These are phyloP conservation scores for Eupristina koningsbergeri DNA, from an alignment of 1,140 invertebrate species.

Conservation along the genomic window DNA sequence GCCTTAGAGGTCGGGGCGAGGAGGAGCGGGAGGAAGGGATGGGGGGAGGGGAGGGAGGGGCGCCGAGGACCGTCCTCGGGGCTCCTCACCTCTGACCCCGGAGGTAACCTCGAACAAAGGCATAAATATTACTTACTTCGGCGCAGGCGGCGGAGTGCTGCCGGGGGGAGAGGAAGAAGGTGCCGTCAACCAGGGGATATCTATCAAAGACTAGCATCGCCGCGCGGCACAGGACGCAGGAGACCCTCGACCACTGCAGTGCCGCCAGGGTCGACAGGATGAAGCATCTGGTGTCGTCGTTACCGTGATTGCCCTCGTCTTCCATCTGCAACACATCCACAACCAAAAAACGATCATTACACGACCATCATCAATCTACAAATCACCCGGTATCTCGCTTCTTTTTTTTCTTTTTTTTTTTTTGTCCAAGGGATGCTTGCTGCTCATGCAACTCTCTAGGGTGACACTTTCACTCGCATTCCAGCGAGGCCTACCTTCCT, in stretches of 20 bases:
- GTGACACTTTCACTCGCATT: too few relatives aligned
- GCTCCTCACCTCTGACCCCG: neutral
- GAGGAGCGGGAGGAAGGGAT: too few relatives aligned
- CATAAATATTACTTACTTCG: slow-evolving; percentile 77
- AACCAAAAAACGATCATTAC: slow-evolving; percentile 58
- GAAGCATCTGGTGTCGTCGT: slow-evolving; percentile 95
- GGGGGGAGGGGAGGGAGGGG: too few relatives aligned
- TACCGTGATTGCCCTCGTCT: slow-evolving; percentile 96
- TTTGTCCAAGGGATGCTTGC: neutral
- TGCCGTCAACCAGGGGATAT: slow-evolving; percentile 96
- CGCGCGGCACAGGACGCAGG: slow-evolving; percentile 91
- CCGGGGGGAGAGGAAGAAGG: slow-evolving; percentile 95
- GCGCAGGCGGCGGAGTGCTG: slow-evolving; percentile 89
- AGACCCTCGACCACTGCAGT: slow-evolving; percentile 85
- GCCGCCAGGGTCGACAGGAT: slow-evolving; percentile 91
- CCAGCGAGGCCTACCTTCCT: too few relatives aligned
- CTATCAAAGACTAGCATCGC: slow-evolving; percentile 94
- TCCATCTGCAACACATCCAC: slow-evolving; percentile 85
- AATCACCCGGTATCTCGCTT: neutral
- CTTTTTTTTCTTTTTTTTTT: too few relatives aligned
- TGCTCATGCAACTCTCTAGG: neutral
- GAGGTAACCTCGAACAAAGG: slow-evolving; percentile 11
- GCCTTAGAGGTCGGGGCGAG: too few relatives aligned
- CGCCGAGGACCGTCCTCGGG: too few relatives aligned
- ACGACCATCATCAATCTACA: slow-evolving; percentile 1